Conservation (phyloP, 2,797 vertebrate species). For the Micropoecilia bifurca region DNA sequence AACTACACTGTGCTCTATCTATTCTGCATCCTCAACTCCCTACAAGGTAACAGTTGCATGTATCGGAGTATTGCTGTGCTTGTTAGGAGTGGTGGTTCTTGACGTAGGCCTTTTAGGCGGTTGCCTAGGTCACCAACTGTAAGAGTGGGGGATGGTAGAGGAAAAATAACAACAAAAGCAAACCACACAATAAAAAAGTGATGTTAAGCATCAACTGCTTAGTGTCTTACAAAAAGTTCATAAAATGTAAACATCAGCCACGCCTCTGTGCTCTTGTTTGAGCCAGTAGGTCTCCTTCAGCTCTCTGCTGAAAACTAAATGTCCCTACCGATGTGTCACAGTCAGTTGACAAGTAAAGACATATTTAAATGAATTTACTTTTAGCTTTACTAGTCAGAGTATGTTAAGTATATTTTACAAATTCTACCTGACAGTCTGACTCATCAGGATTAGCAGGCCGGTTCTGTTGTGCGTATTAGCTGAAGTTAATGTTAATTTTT, state of each 20-base stretch:
- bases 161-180: neutral
- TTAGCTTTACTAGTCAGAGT: neutral
- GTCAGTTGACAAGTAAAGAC: neutral
- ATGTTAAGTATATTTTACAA: neutral
- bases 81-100: neutral
- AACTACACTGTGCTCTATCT: slow-evolving; percentile 80
- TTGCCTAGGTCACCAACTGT: neutral
- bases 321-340: neutral
- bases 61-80: neutral
- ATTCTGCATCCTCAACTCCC: slow-evolving; percentile 85
- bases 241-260: neutral
- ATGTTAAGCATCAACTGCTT: neutral
- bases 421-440: neutral
- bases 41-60: slow-evolving; percentile 71
- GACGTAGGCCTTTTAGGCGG: neutral
- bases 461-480: neutral
- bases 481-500: neutral
- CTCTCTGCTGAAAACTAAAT: neutral
- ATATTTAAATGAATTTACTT: neutral
- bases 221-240: neutral
- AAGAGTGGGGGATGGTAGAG: neutral
- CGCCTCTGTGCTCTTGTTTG: neutral
- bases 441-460: too few relatives aligned
- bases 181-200: neutral
- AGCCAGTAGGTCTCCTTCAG: neutral